Evolutionary conservation across 2,113 vertebrate genomes (phyloP).

Genomic region (Lutjanus erythropterus): DNA sequence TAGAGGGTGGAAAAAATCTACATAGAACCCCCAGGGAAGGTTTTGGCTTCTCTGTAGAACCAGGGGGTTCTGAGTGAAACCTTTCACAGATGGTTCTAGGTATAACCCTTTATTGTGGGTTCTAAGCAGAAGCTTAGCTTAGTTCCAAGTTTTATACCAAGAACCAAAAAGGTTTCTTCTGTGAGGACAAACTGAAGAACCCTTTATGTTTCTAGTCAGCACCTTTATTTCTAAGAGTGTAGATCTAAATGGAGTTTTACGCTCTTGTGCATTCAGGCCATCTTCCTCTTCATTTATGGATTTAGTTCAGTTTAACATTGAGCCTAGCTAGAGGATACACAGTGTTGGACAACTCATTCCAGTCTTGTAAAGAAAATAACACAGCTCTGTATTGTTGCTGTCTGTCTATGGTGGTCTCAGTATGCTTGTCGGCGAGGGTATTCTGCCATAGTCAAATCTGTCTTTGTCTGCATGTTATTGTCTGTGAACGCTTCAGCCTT

Average conservation of each 20-base stretch:
- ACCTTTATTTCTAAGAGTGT: too few relatives aligned
- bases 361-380: slow-evolving; percentile 37
- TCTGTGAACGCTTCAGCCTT: slow-evolving; percentile 72
- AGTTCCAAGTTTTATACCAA: too few relatives aligned
- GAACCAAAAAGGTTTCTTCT: too few relatives aligned
- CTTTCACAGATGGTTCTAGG: too few relatives aligned
- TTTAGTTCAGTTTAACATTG: slow-evolving; percentile 60
- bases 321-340: slow-evolving; percentile 30
- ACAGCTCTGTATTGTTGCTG: slow-evolving; percentile 52
- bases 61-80: too few relatives aligned
- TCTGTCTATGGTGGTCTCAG: slow-evolving; percentile 46
- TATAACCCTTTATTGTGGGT: too few relatives aligned
- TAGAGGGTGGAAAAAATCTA: too few relatives aligned
- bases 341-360: slow-evolving; percentile 48
- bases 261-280: slow-evolving; percentile 38
- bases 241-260: slow-evolving; percentile 18
- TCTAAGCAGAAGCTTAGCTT: too few relatives aligned
- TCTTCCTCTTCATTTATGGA: slow-evolving; percentile 45
- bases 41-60: too few relatives aligned
- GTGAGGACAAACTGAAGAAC: too few relatives aligned
- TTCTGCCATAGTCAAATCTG: slow-evolving; percentile 72
- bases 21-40: too few relatives aligned
- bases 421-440: slow-evolving; percentile 52
- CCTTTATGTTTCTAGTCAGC: too few relatives aligned
- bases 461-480: slow-evolving; percentile 80